These are phyloP conservation scores for Imbricaverruca yamaguchii DNA, from an alignment of 2,888 invertebrate species.

Conservation along the genomic window DNA sequence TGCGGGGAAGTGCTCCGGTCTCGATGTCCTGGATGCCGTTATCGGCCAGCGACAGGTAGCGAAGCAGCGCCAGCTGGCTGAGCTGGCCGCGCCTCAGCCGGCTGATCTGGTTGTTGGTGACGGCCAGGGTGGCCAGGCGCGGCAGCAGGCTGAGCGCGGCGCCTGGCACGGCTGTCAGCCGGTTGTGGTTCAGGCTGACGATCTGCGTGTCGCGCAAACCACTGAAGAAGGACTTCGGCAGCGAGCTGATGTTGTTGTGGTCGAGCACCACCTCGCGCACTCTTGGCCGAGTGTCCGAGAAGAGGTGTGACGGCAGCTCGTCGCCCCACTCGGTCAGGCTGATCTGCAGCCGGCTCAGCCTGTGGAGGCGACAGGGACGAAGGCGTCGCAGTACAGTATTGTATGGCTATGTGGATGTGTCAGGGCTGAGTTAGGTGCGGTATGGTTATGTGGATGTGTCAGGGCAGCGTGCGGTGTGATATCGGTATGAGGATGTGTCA, in stretches of 20 bases:
- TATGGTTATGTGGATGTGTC: no score
- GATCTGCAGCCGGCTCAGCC: not conserved
- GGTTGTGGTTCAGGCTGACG: not conserved
- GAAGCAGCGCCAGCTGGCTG: not conserved
- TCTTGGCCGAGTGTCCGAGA: not conserved
- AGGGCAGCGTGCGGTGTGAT: no score
- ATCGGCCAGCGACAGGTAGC: conserved; percentile 5
- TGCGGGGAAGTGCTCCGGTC: not conserved
- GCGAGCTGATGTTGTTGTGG: not conserved
- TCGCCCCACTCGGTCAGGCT: not conserved
- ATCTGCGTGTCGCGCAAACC: not conserved
- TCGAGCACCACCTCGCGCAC: not conserved
- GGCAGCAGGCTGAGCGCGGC: not conserved
- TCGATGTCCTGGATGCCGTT: not conserved
- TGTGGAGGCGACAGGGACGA: not conserved
- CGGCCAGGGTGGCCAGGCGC: not conserved
- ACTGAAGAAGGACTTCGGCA: not conserved
- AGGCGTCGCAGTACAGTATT: no score
- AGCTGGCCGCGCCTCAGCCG: not conserved
- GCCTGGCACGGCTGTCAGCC: not conserved
- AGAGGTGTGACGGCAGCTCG: not conserved
- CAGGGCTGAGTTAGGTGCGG: no score
- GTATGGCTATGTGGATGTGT: no score
- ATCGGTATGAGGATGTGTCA: no score
- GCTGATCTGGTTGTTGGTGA: not conserved